Base-by-base conservation (phyloP, 2,888 invertebrate genomes). In the Xanthia togata region DNA sequence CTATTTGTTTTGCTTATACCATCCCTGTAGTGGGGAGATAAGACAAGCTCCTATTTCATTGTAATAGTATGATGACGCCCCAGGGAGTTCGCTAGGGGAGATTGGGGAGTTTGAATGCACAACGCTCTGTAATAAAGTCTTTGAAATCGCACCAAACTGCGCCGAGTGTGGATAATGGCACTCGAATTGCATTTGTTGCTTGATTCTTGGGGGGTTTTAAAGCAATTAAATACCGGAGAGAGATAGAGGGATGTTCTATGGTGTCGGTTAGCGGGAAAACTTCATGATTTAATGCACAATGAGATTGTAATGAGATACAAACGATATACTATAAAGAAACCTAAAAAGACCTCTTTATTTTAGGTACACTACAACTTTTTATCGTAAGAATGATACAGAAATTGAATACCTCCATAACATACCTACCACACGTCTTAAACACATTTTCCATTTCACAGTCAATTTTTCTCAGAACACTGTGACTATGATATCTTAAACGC, bases 51-150 rank as follows among this genome's bases (percentile, higher is more conserved):
- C 93, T 93, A 94, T 94, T 94, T 94, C 94, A 94, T 93, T 91
- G 91, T 94, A 94, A 95, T 94, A 91, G 93, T 91, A 90, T 92
- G 93, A 95, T 94, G 93, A 93, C 92, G 90, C 94, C 91, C 88
- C 44, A 78, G 92, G 92, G 92, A 85, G 85, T 86, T 78, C 31
- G 81, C 64, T 76, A 82, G 83, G 89, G 86, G 84, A 85, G 87
- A 84, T 82, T 82, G 71, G 78, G 78, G 84, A 83, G 86, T 83
- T 83, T 83, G 74, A 78, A 78, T 88, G 88, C 88, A 88, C 76
- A 75, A 77, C 79, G 72, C 76, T 47, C 50, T 59, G 75, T 83
- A 76, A 85, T 85, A 81, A 85, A 83, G 71, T 80, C 79, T 83
- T 80, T 79, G 81, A 73, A 85, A 85, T 83, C 78, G 69, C 79